These are phyloP conservation scores for rat (Rattus norvegicus) DNA, from an alignment of 2,113 vertebrate genomes.

Conservation along the genomic window GRCr8 NC_086023.1:44323001-44323500, in stretches of 20 bases:
- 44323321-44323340: not conserved
- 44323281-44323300: not conserved
- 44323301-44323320: not conserved
- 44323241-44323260: not conserved
- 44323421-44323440: not conserved
- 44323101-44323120: not conserved
- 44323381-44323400: not conserved
- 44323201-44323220: not conserved
- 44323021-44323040: not conserved
- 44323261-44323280: not conserved
- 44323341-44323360: not conserved
- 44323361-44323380: not conserved
- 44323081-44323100: not conserved
- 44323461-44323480: not conserved
- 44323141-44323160: not conserved
- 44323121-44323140: not conserved
- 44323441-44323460: not conserved
- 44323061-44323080: not conserved
- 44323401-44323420: not conserved
- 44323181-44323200: not conserved
- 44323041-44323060: not conserved
- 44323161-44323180: not conserved
- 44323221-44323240: not conserved
- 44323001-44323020: not conserved
- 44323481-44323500: too few relatives aligned